Evolutionary conservation across 2,797 vertebrate species (phyloP).

Genomic region (Cephalopachus bancanus): DNA sequence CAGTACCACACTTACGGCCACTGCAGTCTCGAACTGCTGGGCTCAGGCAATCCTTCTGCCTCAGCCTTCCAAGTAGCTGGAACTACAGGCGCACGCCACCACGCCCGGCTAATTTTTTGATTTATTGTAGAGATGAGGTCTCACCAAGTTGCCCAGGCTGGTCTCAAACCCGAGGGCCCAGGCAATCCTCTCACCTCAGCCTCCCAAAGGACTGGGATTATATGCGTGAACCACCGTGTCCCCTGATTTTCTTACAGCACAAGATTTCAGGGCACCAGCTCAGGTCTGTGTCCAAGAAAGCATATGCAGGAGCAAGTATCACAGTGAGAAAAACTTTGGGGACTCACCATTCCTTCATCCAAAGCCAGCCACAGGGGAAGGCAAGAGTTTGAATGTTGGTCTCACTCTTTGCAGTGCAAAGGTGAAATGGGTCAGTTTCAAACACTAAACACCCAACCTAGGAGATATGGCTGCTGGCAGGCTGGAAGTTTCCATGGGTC

Average conservation of each 20-base stretch:
- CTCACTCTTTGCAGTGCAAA: not conserved
- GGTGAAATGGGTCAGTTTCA: not conserved
- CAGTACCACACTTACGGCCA: no score
- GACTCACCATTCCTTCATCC: not conserved
- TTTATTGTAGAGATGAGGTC: no score
- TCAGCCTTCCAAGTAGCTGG: no score
- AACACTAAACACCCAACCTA: accelerated
- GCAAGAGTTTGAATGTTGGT: not conserved
- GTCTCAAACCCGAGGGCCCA: no score
- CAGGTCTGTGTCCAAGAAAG: not conserved
- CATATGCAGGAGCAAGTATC: not conserved
- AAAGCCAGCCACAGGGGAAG: not conserved
- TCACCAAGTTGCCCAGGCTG: no score
- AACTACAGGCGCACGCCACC: no score
- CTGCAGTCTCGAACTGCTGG: no score
- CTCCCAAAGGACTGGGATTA: no score
- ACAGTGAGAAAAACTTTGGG: conserved; percentile 50
- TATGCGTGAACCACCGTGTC: no score
- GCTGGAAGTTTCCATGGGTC: not conserved
- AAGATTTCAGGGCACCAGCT: not conserved
- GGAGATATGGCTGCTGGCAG: not conserved
- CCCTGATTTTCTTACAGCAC: not conserved
- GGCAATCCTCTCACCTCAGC: no score
- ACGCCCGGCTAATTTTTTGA: no score
- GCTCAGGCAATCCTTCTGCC: no score